Evolutionary conservation across 2,113 vertebrate genomes (phyloP), one percentile per base, ranked within the genome.

Genomic region (Orientallactaga bullata): DNA sequence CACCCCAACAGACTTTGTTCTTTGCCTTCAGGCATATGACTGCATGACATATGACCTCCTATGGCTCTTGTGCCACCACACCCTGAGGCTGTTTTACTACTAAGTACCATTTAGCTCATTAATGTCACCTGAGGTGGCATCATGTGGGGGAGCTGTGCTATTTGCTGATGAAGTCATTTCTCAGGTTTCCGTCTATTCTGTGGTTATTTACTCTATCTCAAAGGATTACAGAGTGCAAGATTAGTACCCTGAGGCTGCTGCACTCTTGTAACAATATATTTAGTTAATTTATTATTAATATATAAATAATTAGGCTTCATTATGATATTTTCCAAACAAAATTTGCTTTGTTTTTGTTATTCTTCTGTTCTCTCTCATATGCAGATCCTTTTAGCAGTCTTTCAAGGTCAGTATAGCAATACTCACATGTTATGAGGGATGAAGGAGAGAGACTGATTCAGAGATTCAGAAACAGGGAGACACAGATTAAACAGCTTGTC

Each of bases 91-190:
- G 3, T 24, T 68, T 82, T 61, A 35, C 13, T 18, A 28, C 2
- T 3, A 66, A 69, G 39, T 0, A 39, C 11, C 26, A 18, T 17
- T 12, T 17, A 37, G 13, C 12, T 16, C 37, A 17, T 23, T 26
- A 20, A 2, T 7, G 82, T 37, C 39, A 37, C 26, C 39, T 8
- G 10, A 9, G 16, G 0, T 0, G 11, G 9, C 3, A 23, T 7
- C 21, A 10, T 11, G 3, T 7, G 6, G 16, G 30, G 51, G 20
- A 68, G 20, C 5, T 30, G 12, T 1, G n/a, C 18, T 7, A 4
- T 3, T 28, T 7, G 13, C 55, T 20, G 3, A 12, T 18, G 28
- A 23, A 28, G 35, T 24, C 0, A 1, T 11, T 7, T 60, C 13
- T 9, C 7, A 0, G 24, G 6, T 39, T 7, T 30, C 24, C n/a